Conservation (phyloP, 2,888 invertebrate species). For the Pristionchus mayeri region DNA sequence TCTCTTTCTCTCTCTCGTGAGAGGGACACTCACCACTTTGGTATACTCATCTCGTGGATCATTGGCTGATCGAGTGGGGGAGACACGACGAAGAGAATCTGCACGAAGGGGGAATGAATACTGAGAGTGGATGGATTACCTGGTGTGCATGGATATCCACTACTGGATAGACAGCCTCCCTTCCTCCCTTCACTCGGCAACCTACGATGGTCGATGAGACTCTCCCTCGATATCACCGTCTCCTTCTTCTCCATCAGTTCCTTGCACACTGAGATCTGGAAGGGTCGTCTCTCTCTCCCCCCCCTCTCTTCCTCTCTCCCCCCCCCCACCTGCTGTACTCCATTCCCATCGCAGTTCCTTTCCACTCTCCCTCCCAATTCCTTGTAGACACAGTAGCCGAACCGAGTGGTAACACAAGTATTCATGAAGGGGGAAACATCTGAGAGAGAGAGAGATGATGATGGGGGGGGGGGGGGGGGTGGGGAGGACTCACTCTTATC, state of each 20-base stretch:
- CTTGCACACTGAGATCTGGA: constrained; percentile 6
- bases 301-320: not conserved
- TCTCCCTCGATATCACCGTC: not conserved
- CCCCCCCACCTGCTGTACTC: constrained; percentile 4
- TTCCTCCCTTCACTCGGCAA: not conserved
- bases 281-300: not conserved
- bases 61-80: not conserved
- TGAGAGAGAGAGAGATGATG: not conserved
- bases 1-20: too few species aligned
- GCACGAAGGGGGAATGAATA: not conserved
- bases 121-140: not conserved
- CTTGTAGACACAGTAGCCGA: not conserved
- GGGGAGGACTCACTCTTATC: not conserved
- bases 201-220: not conserved
- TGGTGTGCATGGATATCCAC: not conserved
- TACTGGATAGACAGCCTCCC: not conserved
- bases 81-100: not conserved
- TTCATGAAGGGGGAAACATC: not conserved
- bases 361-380: not conserved
- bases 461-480: too few species aligned
- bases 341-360: constrained; percentile 24
- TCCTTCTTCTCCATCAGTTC: not conserved
- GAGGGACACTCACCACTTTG: not conserved
- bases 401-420: not conserved
- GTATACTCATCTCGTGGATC: not conserved